These are phyloP conservation scores for Andrena praecox DNA, from an alignment of 2,888 invertebrate species.

Conservation along the genomic window DNA sequence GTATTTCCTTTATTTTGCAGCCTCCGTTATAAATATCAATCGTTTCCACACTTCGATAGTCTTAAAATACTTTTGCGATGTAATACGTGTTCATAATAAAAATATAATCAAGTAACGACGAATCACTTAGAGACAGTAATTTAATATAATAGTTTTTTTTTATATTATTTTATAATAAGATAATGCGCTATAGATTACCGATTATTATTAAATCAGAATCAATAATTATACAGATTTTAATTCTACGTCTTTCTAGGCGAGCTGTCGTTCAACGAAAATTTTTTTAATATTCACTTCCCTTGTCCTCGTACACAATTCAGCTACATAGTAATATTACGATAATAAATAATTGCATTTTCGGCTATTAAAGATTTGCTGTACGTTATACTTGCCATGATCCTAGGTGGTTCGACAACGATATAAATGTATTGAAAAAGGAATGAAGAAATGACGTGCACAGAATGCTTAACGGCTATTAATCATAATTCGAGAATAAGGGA, in stretches of 20 bases:
- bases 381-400: not conserved
- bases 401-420: slow-evolving; percentile 7
- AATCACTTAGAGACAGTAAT: slow-evolving; percentile 22
- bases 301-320: slow-evolving; percentile 11
- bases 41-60: slow-evolving; percentile 18
- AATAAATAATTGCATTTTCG: slow-evolving; percentile 33
- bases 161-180: slow-evolving; percentile 16
- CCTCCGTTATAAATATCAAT: slow-evolving; percentile 32
- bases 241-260: slow-evolving; percentile 11
- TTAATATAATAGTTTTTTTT: slow-evolving; percentile 20
- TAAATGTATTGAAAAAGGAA: slow-evolving; percentile 49
- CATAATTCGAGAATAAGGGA: slow-evolving; percentile 25
- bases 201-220: slow-evolving; percentile 33
- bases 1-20: slow-evolving; percentile 23
- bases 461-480: slow-evolving; percentile 37
- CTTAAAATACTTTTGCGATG: slow-evolving; percentile 34
- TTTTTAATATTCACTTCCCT: slow-evolving; percentile 14
- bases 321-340: slow-evolving; percentile 2
- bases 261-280: not conserved
- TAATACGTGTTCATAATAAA: slow-evolving; percentile 21
- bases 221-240: slow-evolving; percentile 27
- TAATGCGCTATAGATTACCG: slow-evolving; percentile 41
- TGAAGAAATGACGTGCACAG: slow-evolving; percentile 46
- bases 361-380: not conserved
- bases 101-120: slow-evolving; percentile 29